A percentile compares a stretch with the other conserved stretches of the same genome.
These are phyloP conservation scores for Poicephalus gulielmi DNA, from an alignment of 2,113 vertebrate genomes.

Conservation along the genomic window DNA sequence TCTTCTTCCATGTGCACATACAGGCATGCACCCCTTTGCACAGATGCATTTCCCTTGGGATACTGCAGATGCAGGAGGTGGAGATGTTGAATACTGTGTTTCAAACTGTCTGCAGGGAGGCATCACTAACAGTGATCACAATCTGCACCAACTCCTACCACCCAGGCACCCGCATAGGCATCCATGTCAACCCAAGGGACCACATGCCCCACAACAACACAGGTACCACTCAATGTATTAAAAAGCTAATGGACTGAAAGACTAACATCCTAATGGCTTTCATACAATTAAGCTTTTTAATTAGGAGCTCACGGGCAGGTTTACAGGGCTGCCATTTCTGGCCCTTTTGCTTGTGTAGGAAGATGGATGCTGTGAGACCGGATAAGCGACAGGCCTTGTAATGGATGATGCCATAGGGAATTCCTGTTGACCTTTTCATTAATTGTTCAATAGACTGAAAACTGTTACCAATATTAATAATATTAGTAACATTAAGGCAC, in stretches of 20 bases:
- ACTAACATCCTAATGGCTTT: not conserved
- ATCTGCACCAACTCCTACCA: not conserved
- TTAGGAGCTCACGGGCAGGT: slow-evolving; percentile 22
- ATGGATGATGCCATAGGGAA: slow-evolving; percentile 1
- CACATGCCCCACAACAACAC: accelerated
- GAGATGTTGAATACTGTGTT: not conserved
- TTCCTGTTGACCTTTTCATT: slow-evolving; percentile 41
- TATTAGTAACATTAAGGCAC: not conserved
- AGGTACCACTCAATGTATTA: not conserved
- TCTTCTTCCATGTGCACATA: not conserved
- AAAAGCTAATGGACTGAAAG: not conserved
- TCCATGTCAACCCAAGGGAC: accelerated
- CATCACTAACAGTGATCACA: not conserved
- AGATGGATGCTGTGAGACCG: not conserved
- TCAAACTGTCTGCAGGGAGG: not conserved
- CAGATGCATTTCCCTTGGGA: not conserved
- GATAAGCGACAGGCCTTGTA: slow-evolving; percentile 22
- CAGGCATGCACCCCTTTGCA: not conserved
- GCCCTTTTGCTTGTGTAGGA: slow-evolving; percentile 31
- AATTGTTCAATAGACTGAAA: slow-evolving; percentile 51
- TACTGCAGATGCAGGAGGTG: not conserved
- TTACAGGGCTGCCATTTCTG: slow-evolving; percentile 9
- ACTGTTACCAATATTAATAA: slow-evolving; percentile 13
- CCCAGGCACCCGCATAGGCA: accelerated
- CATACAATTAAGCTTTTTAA: slow-evolving; percentile 36